phyloP scores from a whole-genome alignment of 2,113 vertebrate genomes.

The Neolamprologus devosi region DNA sequence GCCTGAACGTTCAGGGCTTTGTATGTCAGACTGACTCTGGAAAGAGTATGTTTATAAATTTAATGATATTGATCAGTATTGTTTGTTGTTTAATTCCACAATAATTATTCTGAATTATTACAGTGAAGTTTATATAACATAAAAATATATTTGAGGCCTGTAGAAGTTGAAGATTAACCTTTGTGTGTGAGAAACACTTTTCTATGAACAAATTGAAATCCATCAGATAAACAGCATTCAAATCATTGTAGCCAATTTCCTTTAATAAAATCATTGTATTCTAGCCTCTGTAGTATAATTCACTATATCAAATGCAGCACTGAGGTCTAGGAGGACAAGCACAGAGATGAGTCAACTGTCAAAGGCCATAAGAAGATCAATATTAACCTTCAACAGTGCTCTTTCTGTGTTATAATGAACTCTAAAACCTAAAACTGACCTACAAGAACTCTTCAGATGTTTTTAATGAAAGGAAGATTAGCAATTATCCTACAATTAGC shows the following conservation, averaged over 20 bases:
- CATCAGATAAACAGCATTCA: not conserved
- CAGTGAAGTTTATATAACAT: not conserved
- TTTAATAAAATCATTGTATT: not conserved
- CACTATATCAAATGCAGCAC: not conserved
- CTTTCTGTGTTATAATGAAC: not conserved
- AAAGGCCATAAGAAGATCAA: not conserved
- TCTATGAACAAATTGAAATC: fast-evolving
- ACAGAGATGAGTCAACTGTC: not conserved
- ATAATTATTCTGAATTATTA: not conserved
- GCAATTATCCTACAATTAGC: not conserved
- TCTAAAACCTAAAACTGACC: not conserved
- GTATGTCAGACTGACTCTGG: fast-evolving
- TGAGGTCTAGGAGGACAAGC: not conserved
- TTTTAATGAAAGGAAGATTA: not conserved
- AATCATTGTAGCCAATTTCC: not conserved
- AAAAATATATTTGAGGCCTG: not conserved
- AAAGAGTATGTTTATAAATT: not conserved
- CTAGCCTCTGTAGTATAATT: not conserved
- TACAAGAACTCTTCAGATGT: not conserved
- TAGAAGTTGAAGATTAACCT: not conserved
- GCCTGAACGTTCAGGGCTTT: fast-evolving
- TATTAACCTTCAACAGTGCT: not conserved
- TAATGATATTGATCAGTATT: not conserved
- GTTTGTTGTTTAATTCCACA: not conserved
- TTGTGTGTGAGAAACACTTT: not conserved